These are phyloP conservation scores for Dicerorhinus sumatrensis DNA, from an alignment of 2,113 vertebrate genomes.

Conservation along the genomic window DNA sequence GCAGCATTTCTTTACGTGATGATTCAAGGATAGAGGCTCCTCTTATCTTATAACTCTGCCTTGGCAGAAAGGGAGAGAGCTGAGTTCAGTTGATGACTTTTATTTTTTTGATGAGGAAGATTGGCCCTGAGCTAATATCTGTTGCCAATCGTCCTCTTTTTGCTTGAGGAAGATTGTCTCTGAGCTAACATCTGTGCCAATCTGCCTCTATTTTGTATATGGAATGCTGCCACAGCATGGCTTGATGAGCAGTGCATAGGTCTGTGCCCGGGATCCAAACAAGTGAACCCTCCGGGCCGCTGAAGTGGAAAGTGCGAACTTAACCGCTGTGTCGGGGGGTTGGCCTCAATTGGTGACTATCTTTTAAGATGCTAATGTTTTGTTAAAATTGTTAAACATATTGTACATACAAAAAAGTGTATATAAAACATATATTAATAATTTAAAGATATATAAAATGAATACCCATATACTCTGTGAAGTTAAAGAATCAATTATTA, in stretches of 20 bases:
- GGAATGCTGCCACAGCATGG: no score
- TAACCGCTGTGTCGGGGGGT: no score
- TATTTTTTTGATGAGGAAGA: no score
- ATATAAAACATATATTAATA: not conserved
- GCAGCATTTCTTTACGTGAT: not conserved
- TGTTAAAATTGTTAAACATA: not conserved
- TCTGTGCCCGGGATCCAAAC: no score
- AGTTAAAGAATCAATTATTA: not conserved
- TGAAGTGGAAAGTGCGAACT: no score
- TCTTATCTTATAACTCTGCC: not conserved
- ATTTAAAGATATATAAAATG: not conserved
- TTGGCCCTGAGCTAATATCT: no score
- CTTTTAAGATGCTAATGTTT: not conserved
- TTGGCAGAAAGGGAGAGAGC: not conserved
- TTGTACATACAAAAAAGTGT: not conserved
- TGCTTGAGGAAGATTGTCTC: no score
- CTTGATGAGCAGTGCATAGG: no score
- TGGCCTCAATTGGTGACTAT: not conserved
- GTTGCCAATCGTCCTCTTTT: no score
- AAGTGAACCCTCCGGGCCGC: no score
- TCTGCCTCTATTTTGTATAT: no score
- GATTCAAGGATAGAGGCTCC: not conserved
- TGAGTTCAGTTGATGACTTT: not conserved
- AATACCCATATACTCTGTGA: not conserved
- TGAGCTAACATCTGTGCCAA: no score